Evolutionary conservation across 2,888 invertebrate genomes (phyloP).

Genomic region (Mayetiola destructor): DNA sequence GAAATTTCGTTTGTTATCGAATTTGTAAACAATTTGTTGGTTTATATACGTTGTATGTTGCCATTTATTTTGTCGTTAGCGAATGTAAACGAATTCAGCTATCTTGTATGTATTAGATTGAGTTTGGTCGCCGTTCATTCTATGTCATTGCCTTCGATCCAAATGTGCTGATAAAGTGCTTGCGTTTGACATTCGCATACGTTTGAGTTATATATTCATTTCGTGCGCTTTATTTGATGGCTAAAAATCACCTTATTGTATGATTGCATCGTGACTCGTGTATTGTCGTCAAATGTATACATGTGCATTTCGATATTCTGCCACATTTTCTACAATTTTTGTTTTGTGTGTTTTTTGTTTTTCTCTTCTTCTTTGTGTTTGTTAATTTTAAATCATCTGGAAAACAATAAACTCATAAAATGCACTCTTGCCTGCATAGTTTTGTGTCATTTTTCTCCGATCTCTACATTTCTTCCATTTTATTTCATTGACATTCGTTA

Average conservation of each 20-base stretch:
- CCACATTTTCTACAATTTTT: no score
- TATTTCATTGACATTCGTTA: constrained; percentile 8
- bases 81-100: background rate
- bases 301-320: no score
- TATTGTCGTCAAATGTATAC: no score
- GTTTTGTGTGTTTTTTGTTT: no score
- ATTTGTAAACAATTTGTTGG: constrained; percentile 11
- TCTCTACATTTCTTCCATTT: no score
- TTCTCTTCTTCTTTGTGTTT: no score
- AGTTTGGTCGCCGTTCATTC: background rate
- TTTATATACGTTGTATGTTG: background rate
- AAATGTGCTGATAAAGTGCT: background rate
- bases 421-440: constrained; percentile 11
- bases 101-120: no score
- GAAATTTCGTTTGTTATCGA: constrained; percentile 5
- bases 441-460: constrained; percentile 7
- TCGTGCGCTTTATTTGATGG: no score
- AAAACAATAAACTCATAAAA: background rate
- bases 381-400: no score
- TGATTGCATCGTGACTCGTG: no score
- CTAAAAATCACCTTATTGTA: no score
- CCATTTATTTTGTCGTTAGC: background rate
- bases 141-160: background rate
- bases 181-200: background rate
- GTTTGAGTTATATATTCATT: constrained; percentile 5